A percentile compares a stretch with the other conserved stretches of the same genome.
Evolutionary conservation across 1,140 invertebrate genomes (phyloP).

Genomic region (Oreohelix idahoensis): DNA sequence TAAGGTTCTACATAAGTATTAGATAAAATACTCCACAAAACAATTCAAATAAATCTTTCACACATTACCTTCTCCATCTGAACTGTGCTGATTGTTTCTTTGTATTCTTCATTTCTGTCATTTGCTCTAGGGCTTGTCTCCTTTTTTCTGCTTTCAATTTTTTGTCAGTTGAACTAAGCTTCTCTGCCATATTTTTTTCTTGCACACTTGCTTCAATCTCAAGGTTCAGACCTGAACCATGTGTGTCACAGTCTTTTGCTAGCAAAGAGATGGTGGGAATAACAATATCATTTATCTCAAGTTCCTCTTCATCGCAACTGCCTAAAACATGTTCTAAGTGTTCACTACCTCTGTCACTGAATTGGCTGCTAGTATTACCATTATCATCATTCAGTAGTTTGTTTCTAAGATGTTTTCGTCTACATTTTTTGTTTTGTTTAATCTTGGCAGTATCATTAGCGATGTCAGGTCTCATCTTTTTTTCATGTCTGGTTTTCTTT

Average conservation of each 20-base stretch:
- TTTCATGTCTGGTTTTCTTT: slow-evolving; percentile 24
- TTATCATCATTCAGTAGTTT: slow-evolving; percentile 35
- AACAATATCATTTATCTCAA: background rate
- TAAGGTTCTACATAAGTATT: background rate
- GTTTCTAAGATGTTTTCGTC: slow-evolving; percentile 42
- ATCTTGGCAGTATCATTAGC: slow-evolving; percentile 11
- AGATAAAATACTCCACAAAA: too few relatives aligned
- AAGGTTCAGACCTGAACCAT: slow-evolving; percentile 12
- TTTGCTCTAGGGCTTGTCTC: slow-evolving; percentile 7
- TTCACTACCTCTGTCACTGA: background rate
- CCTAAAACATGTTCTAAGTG: background rate
- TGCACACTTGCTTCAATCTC: slow-evolving; percentile 21
- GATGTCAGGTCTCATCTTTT: too few relatives aligned
- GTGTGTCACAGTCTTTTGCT: slow-evolving; percentile 10
- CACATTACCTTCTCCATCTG: background rate
- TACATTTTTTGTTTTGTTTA: slow-evolving; percentile 33
- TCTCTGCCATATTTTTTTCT: slow-evolving; percentile 34
- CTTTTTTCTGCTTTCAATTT: slow-evolving; percentile 27
- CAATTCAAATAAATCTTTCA: background rate
- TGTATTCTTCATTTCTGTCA: slow-evolving; percentile 35
- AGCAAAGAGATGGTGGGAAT: background rate
- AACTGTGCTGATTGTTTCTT: background rate
- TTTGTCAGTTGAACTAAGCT: slow-evolving; percentile 38
- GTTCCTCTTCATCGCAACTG: background rate
- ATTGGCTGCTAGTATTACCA: slow-evolving; percentile 24